Evolutionary conservation across 2,888 invertebrate genomes (phyloP).

Genomic region (Himalopsyche kuldschensis): DNA sequence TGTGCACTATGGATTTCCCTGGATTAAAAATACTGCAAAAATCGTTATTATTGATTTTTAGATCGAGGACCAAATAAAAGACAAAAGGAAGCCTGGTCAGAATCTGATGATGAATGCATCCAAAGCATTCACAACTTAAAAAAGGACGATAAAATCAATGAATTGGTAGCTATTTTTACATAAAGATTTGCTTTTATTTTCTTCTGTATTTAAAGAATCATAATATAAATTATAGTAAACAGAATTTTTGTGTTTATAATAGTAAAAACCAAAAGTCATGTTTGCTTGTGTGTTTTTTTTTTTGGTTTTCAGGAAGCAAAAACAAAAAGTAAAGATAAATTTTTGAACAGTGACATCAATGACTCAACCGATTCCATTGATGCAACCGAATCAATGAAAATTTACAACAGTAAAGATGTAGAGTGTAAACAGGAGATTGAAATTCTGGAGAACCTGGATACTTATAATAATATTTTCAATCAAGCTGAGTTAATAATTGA

Average conservation of each 20-base stretch:
- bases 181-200: background rate
- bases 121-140: background rate
- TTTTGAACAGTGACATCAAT: background rate
- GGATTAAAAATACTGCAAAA: no score
- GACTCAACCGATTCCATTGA: background rate
- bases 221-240: no score
- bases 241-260: no score
- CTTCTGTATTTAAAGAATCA: no score
- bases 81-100: background rate
- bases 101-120: constrained; percentile 19
- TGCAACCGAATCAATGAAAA: background rate
- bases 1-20: no score
- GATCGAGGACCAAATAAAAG: background rate
- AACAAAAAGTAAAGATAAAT: background rate
- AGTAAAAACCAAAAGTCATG: no score
- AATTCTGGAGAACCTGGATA: background rate
- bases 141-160: background rate
- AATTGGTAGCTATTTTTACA: background rate
- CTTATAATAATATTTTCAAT: background rate
- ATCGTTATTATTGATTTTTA: background rate
- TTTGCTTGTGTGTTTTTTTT: no score
- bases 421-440: background rate
- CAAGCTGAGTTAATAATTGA: background rate
- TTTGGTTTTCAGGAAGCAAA: background rate
- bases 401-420: background rate